Conservation (phyloP, 2,113 vertebrate species). For the Oceanodroma tethys region DNA sequence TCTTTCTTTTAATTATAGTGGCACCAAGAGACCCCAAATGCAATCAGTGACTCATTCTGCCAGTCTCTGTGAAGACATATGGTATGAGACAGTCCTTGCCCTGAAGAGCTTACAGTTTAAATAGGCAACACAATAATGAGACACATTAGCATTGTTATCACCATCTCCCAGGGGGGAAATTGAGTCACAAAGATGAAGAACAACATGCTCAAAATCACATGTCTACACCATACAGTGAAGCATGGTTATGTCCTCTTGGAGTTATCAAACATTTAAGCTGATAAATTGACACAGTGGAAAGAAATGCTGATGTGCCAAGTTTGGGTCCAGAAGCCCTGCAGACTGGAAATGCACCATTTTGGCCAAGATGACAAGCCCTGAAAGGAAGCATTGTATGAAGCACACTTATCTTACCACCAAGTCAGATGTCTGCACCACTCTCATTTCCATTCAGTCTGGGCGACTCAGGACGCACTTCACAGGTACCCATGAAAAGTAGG, state of each 20-base stretch:
- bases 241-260: neutral
- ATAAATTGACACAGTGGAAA: neutral
- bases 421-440: neutral
- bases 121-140: slow-evolving; percentile 62
- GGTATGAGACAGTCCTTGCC: slow-evolving; percentile 54
- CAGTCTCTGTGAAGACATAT: slow-evolving; percentile 59
- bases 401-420: neutral
- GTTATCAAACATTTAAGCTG: neutral
- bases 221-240: neutral
- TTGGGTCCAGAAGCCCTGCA: neutral
- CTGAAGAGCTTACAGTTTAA: slow-evolving; percentile 61
- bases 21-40: slow-evolving; percentile 56
- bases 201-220: slow-evolving; percentile 8
- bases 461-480: neutral
- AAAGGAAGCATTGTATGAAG: neutral
- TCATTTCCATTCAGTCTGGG: neutral
- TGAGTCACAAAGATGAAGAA: slow-evolving; percentile 43
- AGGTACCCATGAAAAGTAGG: neutral
- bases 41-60: slow-evolving; percentile 58
- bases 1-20: slow-evolving; percentile 63
- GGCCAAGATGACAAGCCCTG: neutral
- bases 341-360: neutral
- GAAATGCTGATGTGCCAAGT: neutral
- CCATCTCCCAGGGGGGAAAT: slow-evolving; percentile 32
- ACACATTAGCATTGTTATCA: slow-evolving; percentile 57